Evolutionary conservation across 2,888 invertebrate genomes (phyloP).

Genomic region (Troilus luridus): DNA sequence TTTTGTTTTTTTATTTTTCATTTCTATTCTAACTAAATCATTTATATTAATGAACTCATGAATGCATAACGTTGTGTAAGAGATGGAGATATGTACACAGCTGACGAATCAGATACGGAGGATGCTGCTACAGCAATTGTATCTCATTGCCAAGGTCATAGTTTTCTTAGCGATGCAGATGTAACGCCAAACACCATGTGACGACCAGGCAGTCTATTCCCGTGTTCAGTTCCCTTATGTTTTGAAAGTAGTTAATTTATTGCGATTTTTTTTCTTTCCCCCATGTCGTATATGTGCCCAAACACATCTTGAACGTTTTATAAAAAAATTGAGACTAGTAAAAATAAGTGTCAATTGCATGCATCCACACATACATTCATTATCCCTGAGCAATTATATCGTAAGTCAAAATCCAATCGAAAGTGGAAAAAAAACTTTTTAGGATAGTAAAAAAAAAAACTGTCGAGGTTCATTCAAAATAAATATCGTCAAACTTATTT

Average conservation of each 20-base stretch:
- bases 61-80: background rate
- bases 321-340: background rate
- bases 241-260: background rate
- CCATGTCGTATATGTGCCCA: background rate
- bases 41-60: background rate
- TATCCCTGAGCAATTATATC: no score
- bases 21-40: background rate
- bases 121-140: background rate
- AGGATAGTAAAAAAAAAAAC: no score
- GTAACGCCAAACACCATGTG: slow-evolving; percentile 1
- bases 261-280: background rate
- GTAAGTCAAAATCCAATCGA: no score
- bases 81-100: background rate
- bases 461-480: no score
- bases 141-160: slow-evolving; percentile 30
- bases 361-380: no score
- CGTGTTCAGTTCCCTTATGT: background rate
- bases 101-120: background rate
- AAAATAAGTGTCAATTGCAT: background rate
- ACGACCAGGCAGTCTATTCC: background rate
- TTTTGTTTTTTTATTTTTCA: no score
- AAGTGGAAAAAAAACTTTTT: no score
- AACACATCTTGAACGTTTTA: background rate
- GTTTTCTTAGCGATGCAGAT: background rate
- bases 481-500: no score